Evolutionary conservation across 2,113 vertebrate species (phyloP).

Genomic region (Rhizomys pruinosus): DNA sequence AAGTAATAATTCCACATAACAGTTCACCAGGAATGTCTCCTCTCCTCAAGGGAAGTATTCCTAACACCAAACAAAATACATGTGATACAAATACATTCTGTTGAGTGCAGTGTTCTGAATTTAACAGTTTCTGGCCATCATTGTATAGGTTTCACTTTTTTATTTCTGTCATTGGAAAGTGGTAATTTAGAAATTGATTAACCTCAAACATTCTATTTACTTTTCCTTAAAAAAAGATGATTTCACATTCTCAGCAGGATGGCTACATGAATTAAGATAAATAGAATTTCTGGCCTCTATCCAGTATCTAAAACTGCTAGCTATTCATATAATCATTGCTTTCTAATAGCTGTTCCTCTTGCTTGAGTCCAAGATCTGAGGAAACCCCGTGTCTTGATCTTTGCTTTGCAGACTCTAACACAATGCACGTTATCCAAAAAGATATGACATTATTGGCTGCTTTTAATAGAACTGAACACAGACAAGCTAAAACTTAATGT

Average conservation of each 20-base stretch:
- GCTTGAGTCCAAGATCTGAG: background rate
- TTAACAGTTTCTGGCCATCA: background rate
- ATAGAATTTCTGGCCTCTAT: background rate
- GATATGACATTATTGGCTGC: background rate
- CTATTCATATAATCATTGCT: background rate
- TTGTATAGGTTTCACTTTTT: background rate
- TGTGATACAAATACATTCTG: background rate
- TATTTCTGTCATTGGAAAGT: background rate
- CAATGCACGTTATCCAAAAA: background rate
- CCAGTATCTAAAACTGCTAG: background rate
- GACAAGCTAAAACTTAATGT: constrained; percentile 18
- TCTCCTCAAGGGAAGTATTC: background rate
- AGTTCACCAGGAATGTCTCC: background rate
- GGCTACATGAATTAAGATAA: background rate
- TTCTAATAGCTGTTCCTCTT: background rate
- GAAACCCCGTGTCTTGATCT: background rate
- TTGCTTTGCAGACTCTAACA: background rate
- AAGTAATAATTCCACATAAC: background rate
- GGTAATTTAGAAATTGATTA: background rate
- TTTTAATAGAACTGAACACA: constrained; percentile 44
- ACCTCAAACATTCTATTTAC: background rate
- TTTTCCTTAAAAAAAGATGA: background rate
- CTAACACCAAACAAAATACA: background rate
- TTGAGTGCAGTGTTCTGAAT: background rate
- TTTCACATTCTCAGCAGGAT: background rate